These are phyloP conservation scores for Ruditapes philippinarum DNA, from an alignment of 1,140 invertebrate species.

Conservation along the genomic window DNA sequence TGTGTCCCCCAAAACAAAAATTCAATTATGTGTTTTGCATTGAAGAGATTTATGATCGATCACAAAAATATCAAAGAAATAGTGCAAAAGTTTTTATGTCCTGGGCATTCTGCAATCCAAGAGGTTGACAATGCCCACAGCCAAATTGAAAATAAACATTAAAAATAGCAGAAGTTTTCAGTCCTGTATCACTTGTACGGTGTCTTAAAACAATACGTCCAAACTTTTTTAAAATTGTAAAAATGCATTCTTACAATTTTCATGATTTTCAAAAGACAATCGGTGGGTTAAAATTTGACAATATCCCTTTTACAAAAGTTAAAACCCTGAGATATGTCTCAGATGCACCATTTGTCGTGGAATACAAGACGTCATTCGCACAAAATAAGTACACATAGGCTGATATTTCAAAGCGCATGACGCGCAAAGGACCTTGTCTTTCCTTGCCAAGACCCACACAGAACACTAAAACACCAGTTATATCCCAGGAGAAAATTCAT, in stretches of 20 bases:
- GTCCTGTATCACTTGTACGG: neutral
- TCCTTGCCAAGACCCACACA: neutral
- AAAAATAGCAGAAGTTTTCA: conserved; percentile 19
- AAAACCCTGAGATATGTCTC: neutral
- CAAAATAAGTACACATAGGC: neutral
- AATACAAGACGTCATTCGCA: conserved; percentile 4
- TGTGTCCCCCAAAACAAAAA: conserved; percentile 63
- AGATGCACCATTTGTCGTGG: neutral
- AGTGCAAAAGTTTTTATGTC: conserved; percentile 40
- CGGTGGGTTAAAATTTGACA: neutral
- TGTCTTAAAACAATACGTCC: neutral
- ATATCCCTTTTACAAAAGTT: conserved; percentile 12
- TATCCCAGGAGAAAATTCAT: neutral
- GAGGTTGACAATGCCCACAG: conserved; percentile 59
- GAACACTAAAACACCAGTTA: neutral
- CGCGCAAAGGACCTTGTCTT: neutral
- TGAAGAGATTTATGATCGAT: neutral
- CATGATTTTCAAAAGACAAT: neutral
- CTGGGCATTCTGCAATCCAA: conserved; percentile 59
- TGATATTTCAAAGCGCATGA: neutral
- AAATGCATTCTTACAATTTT: neutral
- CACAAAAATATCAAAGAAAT: conserved; percentile 7
- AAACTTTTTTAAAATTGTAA: neutral
- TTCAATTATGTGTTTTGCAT: conserved; percentile 5
- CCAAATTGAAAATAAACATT: conserved; percentile 47